A percentile compares a stretch with the other conserved stretches of the same genome.
These are phyloP conservation scores for Pecten maximus DNA, from an alignment of 2,888 invertebrate genomes.

Conservation along the genomic window DNA sequence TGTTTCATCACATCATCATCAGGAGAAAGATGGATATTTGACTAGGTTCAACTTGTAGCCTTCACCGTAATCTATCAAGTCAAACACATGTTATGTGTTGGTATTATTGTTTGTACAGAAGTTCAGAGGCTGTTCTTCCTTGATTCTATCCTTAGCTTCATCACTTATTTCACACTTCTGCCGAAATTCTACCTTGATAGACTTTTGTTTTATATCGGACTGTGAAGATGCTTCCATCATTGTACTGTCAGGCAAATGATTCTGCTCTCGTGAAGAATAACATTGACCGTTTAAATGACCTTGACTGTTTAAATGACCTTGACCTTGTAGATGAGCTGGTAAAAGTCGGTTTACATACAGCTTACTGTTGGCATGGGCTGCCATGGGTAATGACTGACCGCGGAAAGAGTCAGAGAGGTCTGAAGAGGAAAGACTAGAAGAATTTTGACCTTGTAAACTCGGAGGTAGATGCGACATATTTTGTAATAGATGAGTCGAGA, in stretches of 20 bases:
- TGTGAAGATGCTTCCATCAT: background rate
- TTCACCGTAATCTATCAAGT: background rate
- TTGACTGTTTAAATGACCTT: background rate
- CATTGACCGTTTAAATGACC: constrained; percentile 7
- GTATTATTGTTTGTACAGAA: background rate
- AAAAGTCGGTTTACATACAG: background rate
- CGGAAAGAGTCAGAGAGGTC: constrained; percentile 4
- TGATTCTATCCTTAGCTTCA: background rate
- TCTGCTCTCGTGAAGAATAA: background rate
- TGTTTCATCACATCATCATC: too few species aligned
- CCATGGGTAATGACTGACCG: background rate
- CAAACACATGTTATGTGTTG: background rate
- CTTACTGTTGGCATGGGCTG: background rate
- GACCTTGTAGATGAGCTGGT: constrained; percentile 30
- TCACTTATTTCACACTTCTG: constrained; percentile 1
- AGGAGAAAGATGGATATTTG: background rate
- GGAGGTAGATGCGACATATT: constrained; percentile 16
- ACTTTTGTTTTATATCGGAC: background rate
- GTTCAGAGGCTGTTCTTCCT: background rate
- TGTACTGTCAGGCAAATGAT: background rate
- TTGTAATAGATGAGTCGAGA: background rate
- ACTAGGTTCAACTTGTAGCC: background rate
- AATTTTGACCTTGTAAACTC: background rate
- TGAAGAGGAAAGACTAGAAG: background rate
- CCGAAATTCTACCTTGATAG: background rate